Evolutionary conservation across 35 echinoderm and acorn worm species (phyloP).

Genomic region (Apostichopus parvimensis): DNA sequence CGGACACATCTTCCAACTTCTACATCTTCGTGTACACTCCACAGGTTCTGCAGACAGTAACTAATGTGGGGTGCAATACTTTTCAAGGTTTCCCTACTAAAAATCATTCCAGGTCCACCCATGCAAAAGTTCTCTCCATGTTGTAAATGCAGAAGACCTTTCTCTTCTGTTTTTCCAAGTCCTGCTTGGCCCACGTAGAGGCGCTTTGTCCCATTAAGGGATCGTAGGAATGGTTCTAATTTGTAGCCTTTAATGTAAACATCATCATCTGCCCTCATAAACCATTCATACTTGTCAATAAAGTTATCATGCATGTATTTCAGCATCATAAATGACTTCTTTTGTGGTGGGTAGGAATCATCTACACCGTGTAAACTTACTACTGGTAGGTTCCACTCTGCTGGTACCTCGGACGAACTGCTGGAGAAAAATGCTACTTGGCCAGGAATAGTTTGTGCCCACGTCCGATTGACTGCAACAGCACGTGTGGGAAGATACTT

Average conservation of each 20-base stretch:
- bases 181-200: constrained; percentile 95
- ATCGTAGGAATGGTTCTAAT: constrained; percentile 84
- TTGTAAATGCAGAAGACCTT: constrained; percentile 78
- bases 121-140: constrained; percentile 95
- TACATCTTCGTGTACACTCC: constrained; percentile 97
- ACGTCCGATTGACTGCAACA: constrained; percentile 86
- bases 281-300: constrained; percentile 99
- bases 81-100: constrained; percentile 87
- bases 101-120: constrained; percentile 96
- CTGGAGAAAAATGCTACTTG: constrained; percentile 91
- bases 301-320: constrained; percentile 99
- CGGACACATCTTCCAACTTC: constrained; percentile 93
- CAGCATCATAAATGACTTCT: constrained; percentile 98
- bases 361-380: constrained; percentile 86
- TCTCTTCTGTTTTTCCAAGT: constrained; percentile 82
- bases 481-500: constrained; percentile 80
- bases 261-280: constrained; percentile 97
- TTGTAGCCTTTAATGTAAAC: constrained; percentile 82
- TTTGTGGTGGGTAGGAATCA: constrained; percentile 95
- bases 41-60: constrained; percentile 96
- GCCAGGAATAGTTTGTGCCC: constrained; percentile 93
- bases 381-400: constrained; percentile 81
- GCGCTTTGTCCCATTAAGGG: constrained; percentile 73
- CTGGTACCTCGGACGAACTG: constrained; percentile 61
- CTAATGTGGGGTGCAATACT: constrained; percentile 88